Evolutionary conservation across 1,140 invertebrate genomes (phyloP), one percentile per base, ranked within the genome.

Genomic region (Heliothis virescens): DNA sequence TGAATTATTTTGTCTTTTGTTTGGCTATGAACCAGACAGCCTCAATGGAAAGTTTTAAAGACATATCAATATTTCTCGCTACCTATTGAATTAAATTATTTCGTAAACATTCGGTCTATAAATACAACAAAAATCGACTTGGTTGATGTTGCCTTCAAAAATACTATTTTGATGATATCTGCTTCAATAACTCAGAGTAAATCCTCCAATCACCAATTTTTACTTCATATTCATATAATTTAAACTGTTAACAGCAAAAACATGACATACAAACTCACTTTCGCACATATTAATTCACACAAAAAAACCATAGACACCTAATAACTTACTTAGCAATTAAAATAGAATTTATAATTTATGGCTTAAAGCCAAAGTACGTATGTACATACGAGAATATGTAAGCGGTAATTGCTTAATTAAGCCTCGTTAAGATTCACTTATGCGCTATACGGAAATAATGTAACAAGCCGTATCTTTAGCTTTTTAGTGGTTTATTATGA

Each of bases 361-460:
- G 21, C 15, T 21, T 2, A 10, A 4, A 60, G 0, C 12, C 13
- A 4, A 48, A 29, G 29, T 63, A 41, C 26, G n/a, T 41, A 16
- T n/a, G n/a, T n/a, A n/a, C n/a, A n/a, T 34, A 29, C 3, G n/a
- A n/a, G n/a, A n/a, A 48, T 48, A 48, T 18, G 41, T 48, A 67
- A 47, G 16, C 41, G 16, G 18, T 67, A 67, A 48, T 48, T 48
- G 3, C 63, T 67, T 67, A n/a, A 65, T 65, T 48, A 48, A 18
- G n/a, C n/a, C 41, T 67, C n/a, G 48, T 67, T 67, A 48, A 48
- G 5, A 67, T 67, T 47, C 63, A 67, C 63, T 67, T 50, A 41
- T 48, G 63, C 3, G 63, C 13, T 11, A 18, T 48, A 67, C 63
- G 63, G 63, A 67, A 67, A 48, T 21, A 13, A 48, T 21, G 41